Evolutionary conservation across 1,140 invertebrate genomes (phyloP).

Genomic region (Atta texana): DNA sequence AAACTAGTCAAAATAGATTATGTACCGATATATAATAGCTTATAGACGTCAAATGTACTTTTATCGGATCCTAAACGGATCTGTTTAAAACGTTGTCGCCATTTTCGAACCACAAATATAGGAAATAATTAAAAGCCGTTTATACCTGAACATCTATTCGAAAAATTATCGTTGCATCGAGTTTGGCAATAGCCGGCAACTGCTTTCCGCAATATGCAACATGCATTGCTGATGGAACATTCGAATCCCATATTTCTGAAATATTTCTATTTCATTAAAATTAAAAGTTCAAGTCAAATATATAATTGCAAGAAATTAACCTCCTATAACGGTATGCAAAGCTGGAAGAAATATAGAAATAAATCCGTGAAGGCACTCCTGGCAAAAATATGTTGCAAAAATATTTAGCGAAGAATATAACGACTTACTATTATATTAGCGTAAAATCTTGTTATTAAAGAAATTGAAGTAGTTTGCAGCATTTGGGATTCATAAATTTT

Average conservation of each 20-base stretch:
- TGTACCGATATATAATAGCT: neutral
- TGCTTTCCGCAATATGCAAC: neutral
- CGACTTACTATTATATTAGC: constrained; percentile 5
- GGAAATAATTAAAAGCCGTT: constrained; percentile 14
- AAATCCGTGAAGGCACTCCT: constrained; percentile 69
- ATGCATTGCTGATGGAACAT: neutral
- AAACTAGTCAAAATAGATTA: constrained; percentile 4
- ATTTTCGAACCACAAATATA: neutral
- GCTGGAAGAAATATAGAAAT: constrained; percentile 47
- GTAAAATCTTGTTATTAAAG: constrained; percentile 39
- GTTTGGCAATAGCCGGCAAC: neutral
- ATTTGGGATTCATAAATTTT: neutral
- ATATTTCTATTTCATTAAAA: constrained; percentile 5
- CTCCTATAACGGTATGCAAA: neutral
- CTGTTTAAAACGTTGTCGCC: constrained; percentile 6
- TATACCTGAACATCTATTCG: neutral
- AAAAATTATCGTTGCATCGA: constrained; percentile 8
- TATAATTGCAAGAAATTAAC: constrained; percentile 27
- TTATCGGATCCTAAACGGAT: neutral
- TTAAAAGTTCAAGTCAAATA: neutral
- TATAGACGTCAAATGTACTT: neutral
- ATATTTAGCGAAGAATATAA: neutral
- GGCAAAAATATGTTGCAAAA: constrained; percentile 32
- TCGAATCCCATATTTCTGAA: neutral
- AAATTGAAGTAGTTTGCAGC: constrained; percentile 28